Percentiles rank a stretch among this genome's conserved stretches.
phyloP scores from a whole-genome alignment of 1,140 invertebrate species.

The Pentalonia nigronervosa region DNA sequence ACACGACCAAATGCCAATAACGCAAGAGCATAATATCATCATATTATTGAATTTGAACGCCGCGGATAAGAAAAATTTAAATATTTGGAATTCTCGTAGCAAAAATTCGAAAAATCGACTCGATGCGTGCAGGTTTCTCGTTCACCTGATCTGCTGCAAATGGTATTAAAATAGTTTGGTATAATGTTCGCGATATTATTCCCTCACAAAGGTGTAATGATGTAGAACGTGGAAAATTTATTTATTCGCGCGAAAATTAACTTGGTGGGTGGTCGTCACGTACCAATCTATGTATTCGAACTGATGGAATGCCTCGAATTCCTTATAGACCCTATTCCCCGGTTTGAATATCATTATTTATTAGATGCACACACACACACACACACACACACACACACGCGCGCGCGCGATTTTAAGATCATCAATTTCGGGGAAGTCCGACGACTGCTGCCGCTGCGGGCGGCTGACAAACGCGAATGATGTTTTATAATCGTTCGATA shows the following conservation, averaged over 20 bases:
- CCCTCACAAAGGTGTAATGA: no score
- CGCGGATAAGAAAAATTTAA: not conserved
- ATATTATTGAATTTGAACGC: not conserved
- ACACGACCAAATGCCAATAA: not conserved
- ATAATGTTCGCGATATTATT: not conserved
- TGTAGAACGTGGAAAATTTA: not conserved
- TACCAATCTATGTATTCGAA: not conserved
- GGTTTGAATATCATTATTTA: slow-evolving; percentile 30
- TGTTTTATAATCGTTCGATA: slow-evolving; percentile 1
- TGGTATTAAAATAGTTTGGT: not conserved
- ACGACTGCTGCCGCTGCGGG: not conserved
- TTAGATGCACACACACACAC: not conserved
- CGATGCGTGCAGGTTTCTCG: no score
- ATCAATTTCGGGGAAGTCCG: slow-evolving; percentile 6
- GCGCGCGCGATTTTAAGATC: not conserved
- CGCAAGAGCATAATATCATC: not conserved
- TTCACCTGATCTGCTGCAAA: not conserved
- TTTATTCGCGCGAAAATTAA: slow-evolving; percentile 2
- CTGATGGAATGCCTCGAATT: not conserved
- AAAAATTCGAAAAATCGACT: not conserved
- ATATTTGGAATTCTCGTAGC: not conserved
- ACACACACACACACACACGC: not conserved
- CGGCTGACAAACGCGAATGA: not conserved
- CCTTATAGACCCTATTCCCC: not conserved
- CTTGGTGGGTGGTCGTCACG: not conserved